Base-by-base conservation (phyloP, 2,797 vertebrate species). In the Amniataba percoides region DNA sequence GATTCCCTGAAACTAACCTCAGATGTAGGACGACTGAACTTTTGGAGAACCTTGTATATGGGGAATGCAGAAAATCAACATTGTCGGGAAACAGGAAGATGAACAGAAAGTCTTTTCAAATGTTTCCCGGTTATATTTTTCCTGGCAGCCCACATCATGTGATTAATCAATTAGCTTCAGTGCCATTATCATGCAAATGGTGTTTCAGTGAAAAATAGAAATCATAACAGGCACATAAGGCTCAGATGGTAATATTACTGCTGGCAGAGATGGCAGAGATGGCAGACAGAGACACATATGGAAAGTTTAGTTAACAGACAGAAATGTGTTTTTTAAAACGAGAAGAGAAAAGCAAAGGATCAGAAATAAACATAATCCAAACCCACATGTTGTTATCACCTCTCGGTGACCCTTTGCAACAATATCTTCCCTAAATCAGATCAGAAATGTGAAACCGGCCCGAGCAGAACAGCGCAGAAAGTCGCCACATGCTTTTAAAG, bases 381-480 rank as follows among this genome's bases (percentile, higher is more conserved):
- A 61, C 31, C 11, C 11, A 53, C 19, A 53, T 25, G 3, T 16
- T 21, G 16, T 16, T 27, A 14, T 46, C 34, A 25, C 70, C 43
- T 71, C 36, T 21, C 3, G 13, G 15, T 49, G 66, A 81, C 51
- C 74, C 73, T 16, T 11, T 42, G 62, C 36, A 73, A 63, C 49
- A 7, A 1, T 51, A 69, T 74, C 69, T 34, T 25, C 56, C 11
- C 2, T 19, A 40, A 1, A n/a, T 7, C 11, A 10, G 57, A 80
- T 59, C 57, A 57, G 80, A 82, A 75, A 80, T 19, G 6, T 65
- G 51, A 82, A 60, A 65, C 51, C 39, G 4, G 21, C 25, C 68
- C 0, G 46, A 40, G 52, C 31, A 27, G 59, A 31, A 66, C 12
- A 1, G 18, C 15, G 31, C 73, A 60, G 48, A 59, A 40, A 63